Base-by-base conservation (phyloP, 2,113 vertebrate genomes). In the Limanda limanda region DNA sequence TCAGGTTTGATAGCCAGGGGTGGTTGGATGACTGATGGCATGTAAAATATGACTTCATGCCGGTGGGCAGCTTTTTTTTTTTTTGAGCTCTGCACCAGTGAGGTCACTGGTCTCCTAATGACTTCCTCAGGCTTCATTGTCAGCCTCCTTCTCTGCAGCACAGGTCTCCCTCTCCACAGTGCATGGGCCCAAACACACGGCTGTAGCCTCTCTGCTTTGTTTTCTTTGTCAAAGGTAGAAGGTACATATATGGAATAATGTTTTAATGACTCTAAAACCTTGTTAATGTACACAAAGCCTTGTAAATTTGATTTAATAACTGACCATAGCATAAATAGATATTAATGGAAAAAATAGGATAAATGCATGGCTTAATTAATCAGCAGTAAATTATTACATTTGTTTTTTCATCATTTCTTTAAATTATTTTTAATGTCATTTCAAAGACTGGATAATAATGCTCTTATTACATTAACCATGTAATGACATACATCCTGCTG, bases 41-140 rank as follows among this genome's bases (percentile, higher is more conserved):
- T 85, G 86, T 89, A 83, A 91, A 92, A 88, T 91, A 93, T 92
- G 92, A 93, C 93, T 91, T 92, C 79, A 88, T 88, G 90, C 91
- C 83, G 73, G 74, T 89, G 88, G 81, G 88, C 85, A 88, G 85
- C 78, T 79, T 90, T 87, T 84, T 71, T 87, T 84, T 71, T 90
- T 88, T 83, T 71, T 68, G 72, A 89, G 71, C 65, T 52, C 74
- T 80, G 83, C 66, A 89, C 86, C 89, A 93, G 89, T 92, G 90
- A 90, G 88, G 89, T 94, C 90, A 88, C 88, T 83, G 81, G 89
- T 92, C 78, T 88, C 74, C 71, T 89, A 92, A 92, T 92, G 92
- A 93, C 88, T 82, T 93, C 92, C 91, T 92, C 80, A 0, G 87
- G 90, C 77, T 90, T 87, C 71, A 62, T 35, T 83, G 69, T 21